These are phyloP conservation scores for Microctonus aethiopoides DNA, from an alignment of 2,888 invertebrate genomes.

Conservation along the genomic window DNA sequence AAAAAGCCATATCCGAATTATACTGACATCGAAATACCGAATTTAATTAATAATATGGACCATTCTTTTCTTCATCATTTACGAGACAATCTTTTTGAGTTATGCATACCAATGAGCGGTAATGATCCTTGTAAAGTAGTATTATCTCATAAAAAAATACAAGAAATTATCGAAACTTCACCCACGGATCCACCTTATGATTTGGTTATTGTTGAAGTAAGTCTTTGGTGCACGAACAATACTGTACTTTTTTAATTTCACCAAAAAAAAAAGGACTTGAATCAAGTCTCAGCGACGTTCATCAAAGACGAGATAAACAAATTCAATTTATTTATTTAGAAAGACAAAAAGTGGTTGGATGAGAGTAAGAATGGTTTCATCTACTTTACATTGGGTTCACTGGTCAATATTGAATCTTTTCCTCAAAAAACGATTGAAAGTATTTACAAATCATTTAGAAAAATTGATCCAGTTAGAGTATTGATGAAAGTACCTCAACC, in stretches of 20 bases:
- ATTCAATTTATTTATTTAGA: conserved; percentile 49
- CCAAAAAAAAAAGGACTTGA: no score
- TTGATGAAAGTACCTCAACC: conserved; percentile 55
- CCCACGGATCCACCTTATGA: conserved; percentile 57
- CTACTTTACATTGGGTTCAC: conserved; percentile 62
- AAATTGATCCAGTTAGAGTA: conserved; percentile 55
- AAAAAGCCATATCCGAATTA: conserved; percentile 60
- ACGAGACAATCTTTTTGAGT: not conserved
- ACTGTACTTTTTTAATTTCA: no score
- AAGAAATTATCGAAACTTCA: conserved; percentile 47
- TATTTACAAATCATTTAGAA: conserved; percentile 53
- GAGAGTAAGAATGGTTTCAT: conserved; percentile 57
- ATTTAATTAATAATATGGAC: conserved; percentile 52
- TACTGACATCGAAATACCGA: conserved; percentile 54
- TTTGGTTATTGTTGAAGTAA: conserved; percentile 52
- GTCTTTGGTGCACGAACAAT: no score
- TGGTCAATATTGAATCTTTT: conserved; percentile 57
- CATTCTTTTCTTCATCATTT: conserved; percentile 36
- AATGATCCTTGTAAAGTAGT: conserved; percentile 44
- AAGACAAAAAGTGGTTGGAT: conserved; percentile 59
- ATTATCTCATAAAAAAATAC: conserved; percentile 43
- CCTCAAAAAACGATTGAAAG: conserved; percentile 45
- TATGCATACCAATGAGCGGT: conserved; percentile 37
- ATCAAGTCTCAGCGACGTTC: no score
- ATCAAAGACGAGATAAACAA: no score